phyloP scores from a whole-genome alignment of 2,888 invertebrate genomes.

The Nephrotoma appendiculata region DNA sequence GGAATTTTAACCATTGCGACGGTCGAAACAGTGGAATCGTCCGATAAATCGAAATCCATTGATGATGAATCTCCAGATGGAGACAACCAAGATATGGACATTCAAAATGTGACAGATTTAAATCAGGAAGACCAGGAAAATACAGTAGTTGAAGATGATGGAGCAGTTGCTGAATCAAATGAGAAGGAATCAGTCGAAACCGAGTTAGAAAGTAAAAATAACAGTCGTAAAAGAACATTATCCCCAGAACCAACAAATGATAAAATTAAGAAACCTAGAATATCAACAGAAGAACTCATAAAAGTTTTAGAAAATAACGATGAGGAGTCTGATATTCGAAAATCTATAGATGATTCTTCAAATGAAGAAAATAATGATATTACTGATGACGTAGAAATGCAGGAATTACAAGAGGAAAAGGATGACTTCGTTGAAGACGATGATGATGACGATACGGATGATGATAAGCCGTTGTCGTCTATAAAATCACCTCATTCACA shows the following conservation, averaged over 20 bases:
- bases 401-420: neutral
- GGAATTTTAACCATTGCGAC: neutral
- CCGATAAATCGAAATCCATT: neutral
- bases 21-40: neutral
- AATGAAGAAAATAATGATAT: neutral
- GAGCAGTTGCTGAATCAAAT: neutral
- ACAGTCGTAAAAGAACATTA: neutral
- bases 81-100: neutral
- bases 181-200: neutral
- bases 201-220: neutral
- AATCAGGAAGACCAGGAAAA: neutral
- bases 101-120: neutral
- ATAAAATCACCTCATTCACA: neutral
- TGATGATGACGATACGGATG: neutral
- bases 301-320: neutral
- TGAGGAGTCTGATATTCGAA: neutral
- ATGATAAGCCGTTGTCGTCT: neutral
- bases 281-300: neutral
- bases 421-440: neutral
- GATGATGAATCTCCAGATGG: neutral
- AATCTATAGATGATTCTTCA: neutral
- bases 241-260: neutral
- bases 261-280: neutral
- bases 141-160: neutral
- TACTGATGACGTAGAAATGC: neutral